phyloP scores from a whole-genome alignment of 2,888 invertebrate genomes.

The Pycnomerus fuliginosus region DNA sequence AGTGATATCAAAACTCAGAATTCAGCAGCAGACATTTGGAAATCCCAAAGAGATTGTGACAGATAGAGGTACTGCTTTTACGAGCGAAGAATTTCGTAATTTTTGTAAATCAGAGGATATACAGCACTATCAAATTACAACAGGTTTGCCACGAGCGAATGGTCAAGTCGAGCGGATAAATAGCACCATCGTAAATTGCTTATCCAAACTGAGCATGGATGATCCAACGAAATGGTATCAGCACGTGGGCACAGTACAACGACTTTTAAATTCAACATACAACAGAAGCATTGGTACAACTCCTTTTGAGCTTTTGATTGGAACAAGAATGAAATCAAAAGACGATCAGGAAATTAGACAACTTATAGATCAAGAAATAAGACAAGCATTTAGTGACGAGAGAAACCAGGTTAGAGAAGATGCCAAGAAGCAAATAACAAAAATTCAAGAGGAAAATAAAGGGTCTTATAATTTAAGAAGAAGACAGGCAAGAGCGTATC shows the following conservation, averaged over 20 bases:
- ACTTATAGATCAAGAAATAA: slow-evolving; percentile 28
- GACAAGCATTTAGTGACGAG: too few species aligned
- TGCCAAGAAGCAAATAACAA: too few species aligned
- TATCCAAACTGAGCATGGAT: slow-evolving; percentile 41
- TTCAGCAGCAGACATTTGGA: too few species aligned
- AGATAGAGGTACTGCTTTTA: slow-evolving; percentile 45
- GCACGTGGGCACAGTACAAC: slow-evolving; percentile 14
- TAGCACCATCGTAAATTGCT: slow-evolving; percentile 36
- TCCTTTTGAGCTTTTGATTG: slow-evolving; percentile 33
- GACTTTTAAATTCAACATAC: slow-evolving; percentile 25
- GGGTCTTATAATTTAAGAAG: too few species aligned
- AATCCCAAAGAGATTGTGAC: too few species aligned
- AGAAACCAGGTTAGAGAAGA: too few species aligned
- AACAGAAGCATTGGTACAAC: slow-evolving; percentile 26
- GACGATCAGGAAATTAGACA: slow-evolving; percentile 26
- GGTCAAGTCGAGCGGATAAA: slow-evolving; percentile 44
- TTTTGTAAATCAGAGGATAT: slow-evolving; percentile 44
- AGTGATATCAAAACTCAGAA: slow-evolving; percentile 28
- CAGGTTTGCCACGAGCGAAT: slow-evolving; percentile 42
- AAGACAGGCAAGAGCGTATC: too few species aligned
- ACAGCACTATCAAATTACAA: slow-evolving; percentile 35
- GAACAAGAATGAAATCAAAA: slow-evolving; percentile 26
- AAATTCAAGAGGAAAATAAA: too few species aligned
- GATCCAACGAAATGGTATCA: slow-evolving; percentile 40
- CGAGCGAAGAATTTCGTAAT: slow-evolving; percentile 38